Conservation (phyloP, 35 echinoderm and acorn worm genomes). For the Heliocidaris tuberculata region DNA sequence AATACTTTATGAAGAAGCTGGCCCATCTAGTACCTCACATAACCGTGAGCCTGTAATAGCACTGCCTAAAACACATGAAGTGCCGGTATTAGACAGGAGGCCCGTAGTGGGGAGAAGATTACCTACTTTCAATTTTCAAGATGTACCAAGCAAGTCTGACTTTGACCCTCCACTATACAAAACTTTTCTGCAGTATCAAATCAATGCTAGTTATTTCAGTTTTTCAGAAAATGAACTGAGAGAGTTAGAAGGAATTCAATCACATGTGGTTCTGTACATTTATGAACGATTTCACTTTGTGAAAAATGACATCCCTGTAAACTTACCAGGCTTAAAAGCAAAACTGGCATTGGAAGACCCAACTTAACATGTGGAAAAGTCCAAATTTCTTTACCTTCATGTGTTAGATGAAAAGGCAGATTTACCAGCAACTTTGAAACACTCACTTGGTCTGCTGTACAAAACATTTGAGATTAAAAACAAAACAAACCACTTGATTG, state of each 20-base stretch:
- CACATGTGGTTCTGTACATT: too few species aligned
- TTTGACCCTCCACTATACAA: conserved; percentile 12
- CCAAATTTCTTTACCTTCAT: conserved; percentile 14
- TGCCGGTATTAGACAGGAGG: conserved; percentile 3
- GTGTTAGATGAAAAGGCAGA: conserved; percentile 31
- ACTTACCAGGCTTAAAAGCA: not conserved
- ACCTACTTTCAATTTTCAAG: not conserved
- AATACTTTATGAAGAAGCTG: too few species aligned
- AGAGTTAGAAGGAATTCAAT: too few species aligned
- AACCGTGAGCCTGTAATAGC: too few species aligned
- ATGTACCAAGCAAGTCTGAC: not conserved
- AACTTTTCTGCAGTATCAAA: not conserved
- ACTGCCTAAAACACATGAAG: too few species aligned
- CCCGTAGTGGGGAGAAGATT: not conserved
- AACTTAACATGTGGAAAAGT: not conserved
- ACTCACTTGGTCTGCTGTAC: not conserved
- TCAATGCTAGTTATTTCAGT: too few species aligned
- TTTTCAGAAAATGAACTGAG: too few species aligned
- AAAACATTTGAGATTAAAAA: not conserved
- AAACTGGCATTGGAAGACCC: conserved; percentile 6
- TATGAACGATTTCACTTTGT: conserved; percentile 6
- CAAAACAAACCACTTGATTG: conserved; percentile 25
- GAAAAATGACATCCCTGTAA: not conserved
- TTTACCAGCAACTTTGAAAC: conserved; percentile 5
- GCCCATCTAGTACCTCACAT: too few species aligned